phyloP scores from a whole-genome alignment of 2,113 vertebrate genomes.

The Corythornis cristatus region DNA sequence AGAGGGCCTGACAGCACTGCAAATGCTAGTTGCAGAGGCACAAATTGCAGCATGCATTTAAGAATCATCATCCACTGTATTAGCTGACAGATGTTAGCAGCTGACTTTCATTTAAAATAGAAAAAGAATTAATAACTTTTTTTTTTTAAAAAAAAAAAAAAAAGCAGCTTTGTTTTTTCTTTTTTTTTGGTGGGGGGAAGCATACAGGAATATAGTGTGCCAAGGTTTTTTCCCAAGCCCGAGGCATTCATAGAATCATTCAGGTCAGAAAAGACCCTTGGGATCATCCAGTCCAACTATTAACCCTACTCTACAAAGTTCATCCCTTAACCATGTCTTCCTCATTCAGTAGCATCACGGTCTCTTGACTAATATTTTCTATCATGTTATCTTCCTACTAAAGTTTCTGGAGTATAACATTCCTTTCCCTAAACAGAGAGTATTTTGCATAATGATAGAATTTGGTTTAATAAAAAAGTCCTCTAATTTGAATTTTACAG shows the following conservation, averaged over 20 bases:
- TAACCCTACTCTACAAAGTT: no score
- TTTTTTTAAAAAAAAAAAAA: neutral
- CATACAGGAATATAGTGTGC: neutral
- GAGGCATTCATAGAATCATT: neutral
- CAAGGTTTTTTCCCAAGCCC: neutral
- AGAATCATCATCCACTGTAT: neutral
- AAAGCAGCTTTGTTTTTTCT: neutral
- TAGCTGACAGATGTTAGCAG: constrained; percentile 6
- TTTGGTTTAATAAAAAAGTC: neutral
- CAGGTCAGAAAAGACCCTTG: no score
- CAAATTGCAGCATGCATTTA: constrained; percentile 54
- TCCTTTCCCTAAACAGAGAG: neutral
- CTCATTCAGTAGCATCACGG: neutral
- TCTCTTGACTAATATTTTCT: neutral
- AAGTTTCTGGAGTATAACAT: neutral
- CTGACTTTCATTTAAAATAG: constrained; percentile 31
- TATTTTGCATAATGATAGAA: neutral
- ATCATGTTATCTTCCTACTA: neutral
- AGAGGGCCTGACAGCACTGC: constrained; percentile 27
- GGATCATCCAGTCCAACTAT: no score
- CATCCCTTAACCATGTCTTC: no score
- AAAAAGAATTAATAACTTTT: neutral
- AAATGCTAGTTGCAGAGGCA: constrained; percentile 25
- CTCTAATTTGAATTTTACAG: neutral
- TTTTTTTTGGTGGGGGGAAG: neutral